Evolutionary conservation across 2,797 vertebrate genomes (phyloP), one percentile per base, ranked within the genome.

Genomic region (Holocentrus rufus): DNA sequence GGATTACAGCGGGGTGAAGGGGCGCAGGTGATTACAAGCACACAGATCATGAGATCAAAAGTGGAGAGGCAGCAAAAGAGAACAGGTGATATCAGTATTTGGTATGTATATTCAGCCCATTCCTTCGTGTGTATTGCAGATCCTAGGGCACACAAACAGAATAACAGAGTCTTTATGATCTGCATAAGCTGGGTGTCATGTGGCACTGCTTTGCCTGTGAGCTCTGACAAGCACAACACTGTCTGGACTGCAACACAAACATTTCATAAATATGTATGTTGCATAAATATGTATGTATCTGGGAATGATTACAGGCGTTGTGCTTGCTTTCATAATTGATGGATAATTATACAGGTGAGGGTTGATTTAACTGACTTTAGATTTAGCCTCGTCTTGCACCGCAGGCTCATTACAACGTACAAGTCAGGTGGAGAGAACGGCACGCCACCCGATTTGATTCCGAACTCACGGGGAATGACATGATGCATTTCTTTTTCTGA

Each of bases 271-370:
- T 89, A 89, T 89, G 83, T 69, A 91, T 90, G 82, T 79, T 27
- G 25, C 80, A 90, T 90, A 86, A 91, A 91, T 89, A 89, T 89
- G 83, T 69, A 91, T 90, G 82, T 79, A 74, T 87, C 87, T 91
- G 79, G 66, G 74, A 87, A 87, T 74, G 61, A 85, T 85, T 85
- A 88, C 76, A 87, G 80, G 77, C 85, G 72, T 80, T 85, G 72
- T 80, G 63, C 75, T 78, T 87, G 81, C 69, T 77, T 86, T 74
- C 77, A 79, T 77, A 85, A 81, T 69, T 79, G 76, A 82, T 88
- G 67, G 84, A 85, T 88, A 89, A 88, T 82, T 85, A 88, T 87
- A 82, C 61, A 80, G 69, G 81, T 85, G 69, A 7, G 2, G 34
- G 61, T 74, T 73, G 62, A 59, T 62, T 65, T 61, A 31, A 69